A percentile compares a stretch with the other conserved stretches of the same genome.
These are phyloP conservation scores for Andinoacara biseriatus DNA, from an alignment of 2,113 vertebrate genomes.

Conservation along the genomic window DNA sequence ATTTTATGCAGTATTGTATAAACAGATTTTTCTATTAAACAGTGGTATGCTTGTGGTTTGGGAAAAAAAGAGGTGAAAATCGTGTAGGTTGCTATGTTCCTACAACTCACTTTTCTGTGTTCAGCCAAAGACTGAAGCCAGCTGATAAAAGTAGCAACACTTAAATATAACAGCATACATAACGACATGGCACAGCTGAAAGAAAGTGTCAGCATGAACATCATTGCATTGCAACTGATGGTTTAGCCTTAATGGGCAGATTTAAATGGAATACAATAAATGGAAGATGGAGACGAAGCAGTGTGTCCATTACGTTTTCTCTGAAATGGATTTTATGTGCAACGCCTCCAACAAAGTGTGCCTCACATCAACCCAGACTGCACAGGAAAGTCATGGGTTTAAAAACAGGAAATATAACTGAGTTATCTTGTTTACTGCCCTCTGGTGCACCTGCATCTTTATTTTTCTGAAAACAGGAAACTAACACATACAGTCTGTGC, in stretches of 20 bases:
- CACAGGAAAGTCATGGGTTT: not conserved
- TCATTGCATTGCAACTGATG: not conserved
- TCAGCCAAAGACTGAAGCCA: not conserved
- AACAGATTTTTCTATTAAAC: not conserved
- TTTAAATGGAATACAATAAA: not conserved
- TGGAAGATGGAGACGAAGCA: not conserved
- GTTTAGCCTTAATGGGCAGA: not conserved
- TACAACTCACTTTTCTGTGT: not conserved
- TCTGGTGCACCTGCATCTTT: not conserved
- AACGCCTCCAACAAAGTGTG: not conserved
- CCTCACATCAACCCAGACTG: not conserved
- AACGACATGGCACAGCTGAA: not conserved
- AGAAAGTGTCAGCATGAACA: not conserved
- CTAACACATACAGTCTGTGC: not conserved
- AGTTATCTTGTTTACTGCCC: not conserved
- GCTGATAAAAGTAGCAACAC: not conserved
- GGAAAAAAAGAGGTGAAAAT: not conserved
- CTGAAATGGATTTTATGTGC: not conserved
- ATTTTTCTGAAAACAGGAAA: not conserved
- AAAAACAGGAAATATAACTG: not conserved
- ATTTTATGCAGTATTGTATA: not conserved
- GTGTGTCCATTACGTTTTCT: not conserved
- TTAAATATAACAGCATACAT: not conserved
- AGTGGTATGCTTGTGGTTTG: not conserved
- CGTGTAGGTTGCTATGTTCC: not conserved